These are phyloP conservation scores for Aleiodes sp. DNA, from an alignment of 1,140 invertebrate species.

Conservation along the genomic window DNA sequence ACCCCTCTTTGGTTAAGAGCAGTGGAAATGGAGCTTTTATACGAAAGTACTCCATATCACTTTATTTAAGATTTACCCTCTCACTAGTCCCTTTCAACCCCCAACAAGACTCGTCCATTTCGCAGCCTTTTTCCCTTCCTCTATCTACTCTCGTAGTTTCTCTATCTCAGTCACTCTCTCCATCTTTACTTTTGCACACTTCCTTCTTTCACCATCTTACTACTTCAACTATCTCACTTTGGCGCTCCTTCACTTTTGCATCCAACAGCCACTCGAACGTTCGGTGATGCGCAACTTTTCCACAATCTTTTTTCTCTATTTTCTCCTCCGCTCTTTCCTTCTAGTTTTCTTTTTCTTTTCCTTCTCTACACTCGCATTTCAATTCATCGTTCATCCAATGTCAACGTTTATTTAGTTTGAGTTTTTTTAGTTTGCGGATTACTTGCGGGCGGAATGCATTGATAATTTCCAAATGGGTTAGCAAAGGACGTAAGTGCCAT, in stretches of 20 bases:
- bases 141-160: slow-evolving; percentile 24
- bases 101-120: slow-evolving; percentile 68
- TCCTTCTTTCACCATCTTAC: not conserved
- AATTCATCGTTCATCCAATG: slow-evolving; percentile 35
- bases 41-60: slow-evolving; percentile 69
- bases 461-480: no score
- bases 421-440: not conserved
- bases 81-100: slow-evolving; percentile 65
- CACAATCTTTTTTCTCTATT: slow-evolving; percentile 29
- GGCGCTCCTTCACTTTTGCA: slow-evolving; percentile 35
- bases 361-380: slow-evolving; percentile 48
- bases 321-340: not conserved
- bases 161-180: slow-evolving; percentile 11
- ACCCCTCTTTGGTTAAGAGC: slow-evolving; percentile 7
- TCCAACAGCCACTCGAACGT: slow-evolving; percentile 45
- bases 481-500: no score
- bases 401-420: slow-evolving; percentile 28
- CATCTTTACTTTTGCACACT: not conserved
- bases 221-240: slow-evolving; percentile 12
- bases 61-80: slow-evolving; percentile 69
- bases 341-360: slow-evolving; percentile 35
- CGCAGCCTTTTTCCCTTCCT: slow-evolving; percentile 51
- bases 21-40: slow-evolving; percentile 66
- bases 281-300: slow-evolving; percentile 48
- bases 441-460: not conserved